These are phyloP conservation scores for Sepioteuthis lessoniana DNA, from an alignment of 2,888 invertebrate species.

Conservation along the genomic window DNA sequence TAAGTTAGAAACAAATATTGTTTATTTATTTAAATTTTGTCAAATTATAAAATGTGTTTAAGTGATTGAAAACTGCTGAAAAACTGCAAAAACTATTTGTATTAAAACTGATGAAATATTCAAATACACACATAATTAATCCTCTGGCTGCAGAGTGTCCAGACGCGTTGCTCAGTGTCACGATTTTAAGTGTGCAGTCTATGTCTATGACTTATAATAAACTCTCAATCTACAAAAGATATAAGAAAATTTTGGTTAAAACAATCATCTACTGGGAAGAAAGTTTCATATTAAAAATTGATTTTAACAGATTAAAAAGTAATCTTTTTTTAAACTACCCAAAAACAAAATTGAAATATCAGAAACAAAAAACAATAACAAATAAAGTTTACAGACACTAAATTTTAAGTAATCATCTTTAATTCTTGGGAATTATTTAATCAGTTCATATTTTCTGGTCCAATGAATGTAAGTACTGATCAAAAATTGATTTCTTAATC, in stretches of 20 bases:
- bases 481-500: neutral
- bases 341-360: neutral
- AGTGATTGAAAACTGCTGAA: neutral
- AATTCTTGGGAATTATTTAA: neutral
- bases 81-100: neutral
- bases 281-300: neutral
- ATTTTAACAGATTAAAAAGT: neutral
- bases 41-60: neutral
- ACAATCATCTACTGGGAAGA: neutral
- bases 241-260: constrained; percentile 18
- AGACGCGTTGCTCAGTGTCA: constrained; percentile 33
- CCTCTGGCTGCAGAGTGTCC: constrained; percentile 33
- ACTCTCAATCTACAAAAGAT: neutral
- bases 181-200: neutral
- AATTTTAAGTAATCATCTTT: neutral
- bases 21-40: neutral
- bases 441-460: neutral
- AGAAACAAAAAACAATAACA: neutral
- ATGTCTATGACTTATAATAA: constrained; percentile 33
- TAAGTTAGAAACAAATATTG: neutral
- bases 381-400: neutral
- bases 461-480: neutral
- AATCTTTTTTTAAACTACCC: neutral
- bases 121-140: constrained; percentile 33
- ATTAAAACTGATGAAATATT: neutral